These are phyloP conservation scores for Lasioglossum pauxillum DNA, from an alignment of 2,888 invertebrate species.

Conservation along the genomic window DNA sequence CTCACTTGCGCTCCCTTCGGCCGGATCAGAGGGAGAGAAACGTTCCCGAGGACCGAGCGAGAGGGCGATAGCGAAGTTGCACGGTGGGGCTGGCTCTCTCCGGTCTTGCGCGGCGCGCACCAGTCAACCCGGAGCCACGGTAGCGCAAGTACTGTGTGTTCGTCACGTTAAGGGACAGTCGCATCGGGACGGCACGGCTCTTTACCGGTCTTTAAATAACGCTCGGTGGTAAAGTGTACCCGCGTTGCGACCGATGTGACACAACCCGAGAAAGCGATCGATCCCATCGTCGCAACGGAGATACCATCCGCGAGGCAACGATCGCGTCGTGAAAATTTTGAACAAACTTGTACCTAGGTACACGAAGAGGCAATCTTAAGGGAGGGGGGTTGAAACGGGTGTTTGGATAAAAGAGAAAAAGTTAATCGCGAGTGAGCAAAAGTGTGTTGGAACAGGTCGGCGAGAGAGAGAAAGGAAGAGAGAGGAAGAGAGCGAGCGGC, in stretches of 20 bases:
- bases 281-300: not conserved
- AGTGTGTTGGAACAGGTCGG: not conserved
- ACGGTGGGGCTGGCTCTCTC: conserved; percentile 84
- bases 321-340: not conserved
- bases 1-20: conserved; percentile 43
- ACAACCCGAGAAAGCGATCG: conserved; percentile 4
- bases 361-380: not conserved
- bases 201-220: conserved; percentile 42
- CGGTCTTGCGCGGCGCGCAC: conserved; percentile 82
- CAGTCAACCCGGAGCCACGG: conserved; percentile 84
- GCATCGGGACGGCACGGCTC: conserved; percentile 31
- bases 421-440: not conserved
- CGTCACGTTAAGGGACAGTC: conserved; percentile 66
- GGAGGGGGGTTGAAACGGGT: not conserved
- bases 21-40: conserved; percentile 46
- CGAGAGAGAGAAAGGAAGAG: not conserved
- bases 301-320: not conserved
- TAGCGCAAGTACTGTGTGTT: conserved; percentile 80
- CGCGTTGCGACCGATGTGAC: conserved; percentile 45
- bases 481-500: not conserved
- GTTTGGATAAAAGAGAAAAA: not conserved
- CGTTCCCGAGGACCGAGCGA: conserved; percentile 63
- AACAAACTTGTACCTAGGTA: not conserved
- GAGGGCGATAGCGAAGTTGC: conserved; percentile 68
- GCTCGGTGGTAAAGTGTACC: conserved; percentile 32